Evolutionary conservation across 2,797 vertebrate genomes (phyloP).

Genomic region (Spea hammondii): DNA sequence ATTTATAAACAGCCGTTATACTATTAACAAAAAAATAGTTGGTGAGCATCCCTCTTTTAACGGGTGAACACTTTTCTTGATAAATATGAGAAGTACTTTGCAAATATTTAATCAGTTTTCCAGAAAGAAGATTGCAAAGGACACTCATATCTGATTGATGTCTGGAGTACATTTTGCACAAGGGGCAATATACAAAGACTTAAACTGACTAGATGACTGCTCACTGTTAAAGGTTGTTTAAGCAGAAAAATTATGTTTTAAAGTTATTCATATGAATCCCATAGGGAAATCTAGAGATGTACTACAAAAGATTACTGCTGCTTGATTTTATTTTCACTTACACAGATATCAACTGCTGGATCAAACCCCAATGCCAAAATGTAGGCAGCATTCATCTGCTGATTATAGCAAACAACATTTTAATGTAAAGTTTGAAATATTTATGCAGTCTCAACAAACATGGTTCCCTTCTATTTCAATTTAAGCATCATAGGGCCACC

Average conservation of each 20-base stretch:
- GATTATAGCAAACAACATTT: not conserved
- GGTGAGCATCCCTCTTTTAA: no score
- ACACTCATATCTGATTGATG: not conserved
- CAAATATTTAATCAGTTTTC: not conserved
- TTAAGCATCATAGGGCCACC: not conserved
- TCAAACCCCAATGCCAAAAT: not conserved
- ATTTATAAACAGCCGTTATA: no score
- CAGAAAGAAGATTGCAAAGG: not conserved
- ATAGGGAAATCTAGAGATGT: not conserved
- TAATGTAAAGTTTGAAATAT: not conserved
- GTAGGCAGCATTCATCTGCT: not conserved
- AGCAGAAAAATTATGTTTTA: not conserved
- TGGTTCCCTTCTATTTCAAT: not conserved
- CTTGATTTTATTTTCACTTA: not conserved
- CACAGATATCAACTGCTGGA: not conserved
- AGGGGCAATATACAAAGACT: constrained; percentile 3
- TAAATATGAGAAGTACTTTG: not conserved
- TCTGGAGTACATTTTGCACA: not conserved
- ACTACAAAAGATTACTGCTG: not conserved
- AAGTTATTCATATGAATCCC: not conserved
- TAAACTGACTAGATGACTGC: not conserved
- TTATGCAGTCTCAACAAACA: not conserved
- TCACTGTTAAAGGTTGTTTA: not conserved
- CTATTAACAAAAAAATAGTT: no score
- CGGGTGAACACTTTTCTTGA: not conserved